Conservation (phyloP, 1,140 invertebrate genomes). For the Calephelis nemesis region DNA sequence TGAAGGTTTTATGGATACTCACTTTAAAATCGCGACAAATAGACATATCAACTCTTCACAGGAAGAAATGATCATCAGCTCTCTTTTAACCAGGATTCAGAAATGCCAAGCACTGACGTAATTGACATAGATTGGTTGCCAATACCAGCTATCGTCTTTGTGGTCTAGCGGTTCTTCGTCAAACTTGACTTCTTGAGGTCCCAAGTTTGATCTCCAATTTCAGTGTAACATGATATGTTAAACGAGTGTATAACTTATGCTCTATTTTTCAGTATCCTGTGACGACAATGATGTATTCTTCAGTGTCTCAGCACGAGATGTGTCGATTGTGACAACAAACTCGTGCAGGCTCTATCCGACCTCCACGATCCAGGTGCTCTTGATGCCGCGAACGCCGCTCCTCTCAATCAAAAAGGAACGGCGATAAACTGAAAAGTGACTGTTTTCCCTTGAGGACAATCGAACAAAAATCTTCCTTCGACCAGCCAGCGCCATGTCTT, state of each 20-base stretch:
- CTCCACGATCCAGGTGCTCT: conserved; percentile 55
- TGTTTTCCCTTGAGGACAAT: conserved; percentile 51
- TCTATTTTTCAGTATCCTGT: conserved; percentile 70
- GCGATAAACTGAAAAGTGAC: conserved; percentile 43
- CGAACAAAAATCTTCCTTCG: conserved; percentile 43
- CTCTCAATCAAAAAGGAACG: conserved; percentile 41
- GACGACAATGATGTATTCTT: conserved; percentile 76
- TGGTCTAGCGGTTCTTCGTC: too few species aligned
- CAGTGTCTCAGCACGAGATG: conserved; percentile 75
- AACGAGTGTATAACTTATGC: neutral
- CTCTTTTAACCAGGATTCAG: too few species aligned
- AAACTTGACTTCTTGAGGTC: too few species aligned
- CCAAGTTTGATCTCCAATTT: too few species aligned
- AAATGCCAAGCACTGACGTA: too few species aligned
- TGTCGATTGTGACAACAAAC: conserved; percentile 77
- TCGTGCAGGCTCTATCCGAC: conserved; percentile 56
- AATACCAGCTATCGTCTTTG: too few species aligned
- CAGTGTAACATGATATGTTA: too few species aligned
- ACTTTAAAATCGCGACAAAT: too few species aligned
- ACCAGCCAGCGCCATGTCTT: conserved; percentile 55
- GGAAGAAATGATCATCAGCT: too few species aligned
- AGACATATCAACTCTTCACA: too few species aligned
- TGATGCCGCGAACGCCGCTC: conserved; percentile 61
- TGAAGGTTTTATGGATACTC: too few species aligned
- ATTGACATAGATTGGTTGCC: too few species aligned